Conservation (phyloP, 2,797 vertebrate species). For the Petrocephalus schoutedeni region DNA sequence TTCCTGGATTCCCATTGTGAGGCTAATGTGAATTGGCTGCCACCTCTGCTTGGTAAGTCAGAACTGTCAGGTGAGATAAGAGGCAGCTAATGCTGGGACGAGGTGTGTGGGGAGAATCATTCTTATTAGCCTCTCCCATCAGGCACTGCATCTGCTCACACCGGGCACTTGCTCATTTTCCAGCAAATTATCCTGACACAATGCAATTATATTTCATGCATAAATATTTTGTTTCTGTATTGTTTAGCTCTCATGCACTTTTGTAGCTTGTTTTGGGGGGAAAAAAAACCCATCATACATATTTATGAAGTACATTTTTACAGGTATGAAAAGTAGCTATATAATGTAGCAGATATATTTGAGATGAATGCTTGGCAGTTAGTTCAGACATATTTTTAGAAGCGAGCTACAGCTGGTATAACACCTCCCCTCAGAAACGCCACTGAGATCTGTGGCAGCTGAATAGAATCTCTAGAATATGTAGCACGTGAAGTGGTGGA, state of each 20-base stretch:
- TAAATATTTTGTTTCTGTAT: neutral
- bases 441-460: neutral
- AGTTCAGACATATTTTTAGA: neutral
- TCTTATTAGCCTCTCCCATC: neutral
- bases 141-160: neutral
- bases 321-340: neutral
- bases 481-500: neutral
- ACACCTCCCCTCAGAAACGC: neutral
- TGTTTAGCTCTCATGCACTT: neutral
- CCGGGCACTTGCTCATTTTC: neutral
- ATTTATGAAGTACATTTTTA: neutral
- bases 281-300: neutral
- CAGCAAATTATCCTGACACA: neutral
- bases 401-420: neutral
- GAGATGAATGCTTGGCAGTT: slow-evolving; percentile 7
- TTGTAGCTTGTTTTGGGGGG: neutral
- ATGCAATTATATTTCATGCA: neutral
- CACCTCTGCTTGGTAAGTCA: slow-evolving; percentile 76
- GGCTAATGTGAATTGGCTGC: slow-evolving; percentile 83
- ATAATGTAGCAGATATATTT: neutral
- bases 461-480: neutral
- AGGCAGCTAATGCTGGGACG: neutral
- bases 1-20: slow-evolving; percentile 85
- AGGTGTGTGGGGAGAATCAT: neutral
- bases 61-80: neutral